Conservation (phyloP, 2,888 invertebrate species). For the Hecatera dysodea region DNA sequence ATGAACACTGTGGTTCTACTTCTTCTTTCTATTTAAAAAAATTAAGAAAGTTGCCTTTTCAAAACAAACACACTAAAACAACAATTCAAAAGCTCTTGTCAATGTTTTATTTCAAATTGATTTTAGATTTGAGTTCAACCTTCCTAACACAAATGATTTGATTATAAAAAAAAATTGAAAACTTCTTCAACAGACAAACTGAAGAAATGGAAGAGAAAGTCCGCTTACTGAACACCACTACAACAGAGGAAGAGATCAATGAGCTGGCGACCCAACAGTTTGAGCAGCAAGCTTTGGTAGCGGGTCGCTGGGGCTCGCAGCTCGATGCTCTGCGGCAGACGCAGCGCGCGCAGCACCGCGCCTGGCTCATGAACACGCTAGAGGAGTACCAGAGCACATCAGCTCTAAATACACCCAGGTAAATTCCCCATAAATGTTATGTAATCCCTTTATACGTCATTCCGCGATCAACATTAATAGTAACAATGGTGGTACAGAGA, state of each 20-base stretch:
- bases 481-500: too few relatives aligned
- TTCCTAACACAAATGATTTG: neutral
- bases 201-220: constrained; percentile 97
- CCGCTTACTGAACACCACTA: constrained; percentile 93
- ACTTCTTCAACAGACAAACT: constrained; percentile 92
- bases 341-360: constrained; percentile 96
- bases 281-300: constrained; percentile 95
- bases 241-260: constrained; percentile 96
- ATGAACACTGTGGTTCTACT: too few relatives aligned
- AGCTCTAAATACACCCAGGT: constrained; percentile 92
- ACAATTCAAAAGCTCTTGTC: too few relatives aligned
- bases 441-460: too few relatives aligned
- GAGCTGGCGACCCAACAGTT: constrained; percentile 95
- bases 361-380: constrained; percentile 96
- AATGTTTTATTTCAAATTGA: too few relatives aligned
- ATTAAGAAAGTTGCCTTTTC: too few relatives aligned
- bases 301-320: constrained; percentile 96
- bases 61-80: too few relatives aligned
- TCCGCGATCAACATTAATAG: too few relatives aligned
- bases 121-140: neutral
- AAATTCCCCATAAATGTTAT: neutral
- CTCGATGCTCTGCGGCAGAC: constrained; percentile 96
- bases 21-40: too few relatives aligned
- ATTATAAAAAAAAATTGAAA: neutral
- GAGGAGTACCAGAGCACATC: constrained; percentile 82